Evolutionary conservation across 1,140 invertebrate genomes (phyloP).

Genomic region (Cyphomyrmex costatus): DNA sequence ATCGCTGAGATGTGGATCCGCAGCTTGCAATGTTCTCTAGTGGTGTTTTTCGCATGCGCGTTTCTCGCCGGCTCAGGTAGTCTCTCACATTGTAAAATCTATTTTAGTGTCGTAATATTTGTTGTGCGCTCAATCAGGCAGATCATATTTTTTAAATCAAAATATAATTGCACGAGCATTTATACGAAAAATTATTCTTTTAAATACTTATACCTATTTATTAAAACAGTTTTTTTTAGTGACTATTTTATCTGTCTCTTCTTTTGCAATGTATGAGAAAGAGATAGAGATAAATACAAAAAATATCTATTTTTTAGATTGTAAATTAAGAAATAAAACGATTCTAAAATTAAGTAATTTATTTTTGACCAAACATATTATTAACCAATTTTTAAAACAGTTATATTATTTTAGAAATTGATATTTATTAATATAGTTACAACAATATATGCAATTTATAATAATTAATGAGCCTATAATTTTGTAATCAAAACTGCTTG

Average conservation of each 20-base stretch:
- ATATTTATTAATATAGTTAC: neutral
- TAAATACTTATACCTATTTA: neutral
- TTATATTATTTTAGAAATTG: conserved; percentile 13
- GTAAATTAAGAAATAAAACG: neutral
- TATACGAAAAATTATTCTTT: neutral
- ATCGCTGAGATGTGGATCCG: conserved; percentile 3
- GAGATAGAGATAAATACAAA: neutral
- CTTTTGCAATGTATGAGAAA: neutral
- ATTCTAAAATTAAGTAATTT: neutral
- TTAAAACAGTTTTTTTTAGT: neutral
- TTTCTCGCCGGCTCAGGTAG: conserved; percentile 56
- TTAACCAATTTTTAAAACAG: neutral
- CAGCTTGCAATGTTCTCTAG: neutral
- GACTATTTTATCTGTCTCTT: neutral
- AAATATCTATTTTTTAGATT: neutral
- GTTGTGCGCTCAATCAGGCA: neutral
- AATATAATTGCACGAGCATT: neutral
- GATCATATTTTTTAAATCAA: neutral
- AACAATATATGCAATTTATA: neutral
- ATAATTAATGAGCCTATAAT: too few relatives aligned
- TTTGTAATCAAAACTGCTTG: neutral
- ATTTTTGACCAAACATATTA: neutral
- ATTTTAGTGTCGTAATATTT: neutral
- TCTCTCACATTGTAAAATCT: neutral
- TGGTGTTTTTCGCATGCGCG: neutral